These are phyloP conservation scores for Drosophila erecta DNA, from an alignment of 1,140 invertebrate genomes.

Conservation along the genomic window DNA sequence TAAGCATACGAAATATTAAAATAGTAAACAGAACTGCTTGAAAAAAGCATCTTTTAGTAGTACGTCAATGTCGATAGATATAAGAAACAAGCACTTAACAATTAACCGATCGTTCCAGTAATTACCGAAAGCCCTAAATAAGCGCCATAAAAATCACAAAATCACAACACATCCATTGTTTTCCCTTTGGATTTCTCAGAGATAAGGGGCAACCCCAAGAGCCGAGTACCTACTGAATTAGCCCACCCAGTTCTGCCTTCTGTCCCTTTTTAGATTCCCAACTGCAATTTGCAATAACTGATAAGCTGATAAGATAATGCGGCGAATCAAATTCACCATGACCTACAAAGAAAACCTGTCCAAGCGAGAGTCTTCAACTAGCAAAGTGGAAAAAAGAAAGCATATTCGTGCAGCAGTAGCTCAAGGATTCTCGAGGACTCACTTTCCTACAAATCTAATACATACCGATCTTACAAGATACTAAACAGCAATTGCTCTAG, in stretches of 20 bases:
- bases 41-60: no score
- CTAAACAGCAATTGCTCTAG: no score
- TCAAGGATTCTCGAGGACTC: background rate
- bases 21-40: background rate
- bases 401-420: background rate
- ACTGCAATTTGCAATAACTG: constrained; percentile 45
- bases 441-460: no score
- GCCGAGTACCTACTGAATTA: constrained; percentile 13
- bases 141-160: constrained; percentile 27
- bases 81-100: background rate
- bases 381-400: background rate
- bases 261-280: constrained; percentile 4
- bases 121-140: constrained; percentile 29
- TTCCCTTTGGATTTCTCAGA: background rate
- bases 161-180: constrained; percentile 25
- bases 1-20: background rate
- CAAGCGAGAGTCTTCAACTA: background rate
- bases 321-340: constrained; percentile 65
- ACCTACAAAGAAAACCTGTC: constrained; percentile 54
- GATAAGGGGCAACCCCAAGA: constrained; percentile 39
- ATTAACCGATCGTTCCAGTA: constrained; percentile 3
- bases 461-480: no score
- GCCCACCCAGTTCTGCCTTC: background rate
- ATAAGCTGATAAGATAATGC: constrained; percentile 64
- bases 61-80: no score